These are phyloP conservation scores for Drosophila paranaensis DNA, from an alignment of 2,888 invertebrate genomes.

Conservation along the genomic window DNA sequence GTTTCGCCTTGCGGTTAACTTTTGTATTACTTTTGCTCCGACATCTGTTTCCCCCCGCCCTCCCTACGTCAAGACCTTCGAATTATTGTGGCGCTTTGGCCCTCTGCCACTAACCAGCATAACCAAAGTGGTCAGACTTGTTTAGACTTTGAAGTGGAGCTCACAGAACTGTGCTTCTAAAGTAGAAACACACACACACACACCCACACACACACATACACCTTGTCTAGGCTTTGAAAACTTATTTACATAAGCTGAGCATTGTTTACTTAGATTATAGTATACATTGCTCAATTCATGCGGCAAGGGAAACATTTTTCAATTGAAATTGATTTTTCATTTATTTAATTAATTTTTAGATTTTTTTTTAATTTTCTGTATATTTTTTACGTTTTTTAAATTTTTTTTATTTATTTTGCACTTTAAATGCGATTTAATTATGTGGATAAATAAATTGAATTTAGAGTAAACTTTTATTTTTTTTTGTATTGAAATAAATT, in stretches of 20 bases:
- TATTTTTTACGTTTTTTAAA: background rate
- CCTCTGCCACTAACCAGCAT: constrained; percentile 35
- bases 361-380: background rate
- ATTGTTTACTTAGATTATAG: background rate
- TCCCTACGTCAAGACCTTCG: background rate
- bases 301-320: background rate
- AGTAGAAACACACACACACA: background rate
- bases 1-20: constrained; percentile 67
- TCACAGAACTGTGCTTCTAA: constrained; percentile 8
- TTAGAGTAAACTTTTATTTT: too few relatives aligned
- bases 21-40: constrained; percentile 66
- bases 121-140: constrained; percentile 36
- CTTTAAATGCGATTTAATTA: too few relatives aligned
- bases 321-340: background rate
- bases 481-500: too few relatives aligned
- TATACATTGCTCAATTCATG: background rate
- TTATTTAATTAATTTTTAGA: background rate
- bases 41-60: constrained; percentile 37
- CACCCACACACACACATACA: background rate
- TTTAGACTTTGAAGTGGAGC: constrained; percentile 25
- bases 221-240: background rate
- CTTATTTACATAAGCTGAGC: background rate
- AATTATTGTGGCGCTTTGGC: constrained; percentile 19
- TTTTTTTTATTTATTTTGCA: too few relatives aligned
- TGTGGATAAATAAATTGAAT: too few relatives aligned